These are phyloP conservation scores for Ophonus ardosiacus DNA, from an alignment of 2,888 invertebrate genomes.

Conservation along the genomic window DNA sequence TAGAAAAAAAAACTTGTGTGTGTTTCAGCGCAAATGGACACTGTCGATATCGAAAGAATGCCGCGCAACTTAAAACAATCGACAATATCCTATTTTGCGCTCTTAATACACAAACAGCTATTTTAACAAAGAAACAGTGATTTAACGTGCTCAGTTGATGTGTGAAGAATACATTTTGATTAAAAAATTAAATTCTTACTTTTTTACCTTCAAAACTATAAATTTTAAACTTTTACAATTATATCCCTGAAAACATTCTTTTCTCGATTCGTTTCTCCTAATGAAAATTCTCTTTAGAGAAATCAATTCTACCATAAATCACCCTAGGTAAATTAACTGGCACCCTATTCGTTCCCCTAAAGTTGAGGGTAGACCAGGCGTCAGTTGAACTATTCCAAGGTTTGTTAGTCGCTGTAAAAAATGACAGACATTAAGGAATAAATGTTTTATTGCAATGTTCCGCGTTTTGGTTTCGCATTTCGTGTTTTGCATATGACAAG, in stretches of 20 bases:
- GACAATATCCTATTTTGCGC: too few species aligned
- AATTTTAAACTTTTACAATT: neutral
- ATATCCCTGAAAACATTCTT: neutral
- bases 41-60: too few species aligned
- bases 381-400: slow-evolving; percentile 34
- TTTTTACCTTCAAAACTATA: neutral
- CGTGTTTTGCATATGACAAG: slow-evolving; percentile 54
- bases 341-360: slow-evolving; percentile 6
- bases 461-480: slow-evolving; percentile 12
- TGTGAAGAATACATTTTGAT: too few species aligned
- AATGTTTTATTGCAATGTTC: slow-evolving; percentile 49
- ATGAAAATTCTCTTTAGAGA: slow-evolving; percentile 4
- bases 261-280: neutral
- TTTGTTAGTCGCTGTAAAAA: slow-evolving; percentile 53
- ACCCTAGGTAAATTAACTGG: slow-evolving; percentile 49
- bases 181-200: too few species aligned
- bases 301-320: slow-evolving; percentile 39
- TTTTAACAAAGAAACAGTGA: too few species aligned
- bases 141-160: too few species aligned
- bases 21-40: too few species aligned
- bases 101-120: too few species aligned
- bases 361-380: slow-evolving; percentile 6
- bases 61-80: too few species aligned
- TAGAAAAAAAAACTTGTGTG: too few species aligned
- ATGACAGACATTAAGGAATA: slow-evolving; percentile 47